phyloP scores from a whole-genome alignment of 2,797 vertebrate genomes.

The Microcaecilia unicolor region DNA sequence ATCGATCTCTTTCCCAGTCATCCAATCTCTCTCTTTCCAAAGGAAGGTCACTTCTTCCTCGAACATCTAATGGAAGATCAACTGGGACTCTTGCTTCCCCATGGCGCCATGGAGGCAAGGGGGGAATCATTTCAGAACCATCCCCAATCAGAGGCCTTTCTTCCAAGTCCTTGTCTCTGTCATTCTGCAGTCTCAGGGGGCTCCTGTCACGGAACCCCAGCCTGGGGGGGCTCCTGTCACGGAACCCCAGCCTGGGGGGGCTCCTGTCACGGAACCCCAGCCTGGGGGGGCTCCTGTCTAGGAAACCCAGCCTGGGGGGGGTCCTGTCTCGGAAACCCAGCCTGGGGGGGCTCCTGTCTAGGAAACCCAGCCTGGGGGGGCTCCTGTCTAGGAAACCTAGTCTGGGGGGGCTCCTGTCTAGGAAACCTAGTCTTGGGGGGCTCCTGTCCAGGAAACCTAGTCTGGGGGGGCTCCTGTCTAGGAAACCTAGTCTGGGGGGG shows the following conservation, averaged over 20 bases:
- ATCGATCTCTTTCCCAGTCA: slow-evolving; percentile 62
- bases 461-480: too few species aligned
- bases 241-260: slow-evolving; percentile 31
- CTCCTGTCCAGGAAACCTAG: slow-evolving; percentile 43
- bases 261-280: slow-evolving; percentile 34
- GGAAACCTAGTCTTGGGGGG: slow-evolving; percentile 31
- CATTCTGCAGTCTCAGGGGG: slow-evolving; percentile 38
- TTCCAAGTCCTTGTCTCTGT: slow-evolving; percentile 2
- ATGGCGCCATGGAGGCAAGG: slow-evolving; percentile 51
- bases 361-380: slow-evolving; percentile 31
- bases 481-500: too few species aligned
- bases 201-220: slow-evolving; percentile 43
- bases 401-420: slow-evolving; percentile 35
- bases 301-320: slow-evolving; percentile 31
- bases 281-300: slow-evolving; percentile 42
- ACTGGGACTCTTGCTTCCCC: slow-evolving; percentile 65
- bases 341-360: slow-evolving; percentile 35
- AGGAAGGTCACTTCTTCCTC: slow-evolving; percentile 43
- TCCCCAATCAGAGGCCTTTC: slow-evolving; percentile 22
- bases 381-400: slow-evolving; percentile 42
- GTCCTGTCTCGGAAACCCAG: slow-evolving; percentile 34
- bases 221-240: slow-evolving; percentile 42
- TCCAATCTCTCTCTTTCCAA: slow-evolving; percentile 57
- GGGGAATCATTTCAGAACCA: slow-evolving; percentile 39
- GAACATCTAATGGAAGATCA: slow-evolving; percentile 60